Base-by-base conservation (phyloP, 1,140 invertebrate species). In the Scaptomyza graminum region DNA sequence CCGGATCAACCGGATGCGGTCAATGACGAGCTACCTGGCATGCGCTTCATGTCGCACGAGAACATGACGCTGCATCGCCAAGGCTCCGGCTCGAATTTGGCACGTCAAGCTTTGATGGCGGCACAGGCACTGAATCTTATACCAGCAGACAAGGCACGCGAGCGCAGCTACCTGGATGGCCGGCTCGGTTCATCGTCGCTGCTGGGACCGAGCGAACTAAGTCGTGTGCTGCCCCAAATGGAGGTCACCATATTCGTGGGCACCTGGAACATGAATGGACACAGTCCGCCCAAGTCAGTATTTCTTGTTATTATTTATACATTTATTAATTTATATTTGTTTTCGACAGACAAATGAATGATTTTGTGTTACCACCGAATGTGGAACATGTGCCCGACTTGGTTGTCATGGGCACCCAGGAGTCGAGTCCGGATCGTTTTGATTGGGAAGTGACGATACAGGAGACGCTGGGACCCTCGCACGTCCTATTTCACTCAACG, bases 201-300 rank as follows among this genome's bases (percentile, higher is more conserved):
- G 12, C 92, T 98, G 1, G 97, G 97, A 8, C 93, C 95, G 7
- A 94, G 94, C 25, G 97, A 98, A 90, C 92, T 99, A 44, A 95
- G 97, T 75, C 95, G 96, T 90, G 95, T 97, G 22, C 95, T 99
- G 80, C 97, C 97, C 5, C 95, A 96, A 82, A 94, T 96, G 75
- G 95, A 97, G 92, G 92, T 98, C 0, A 95, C 94, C 74, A 95
- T 99, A 70, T 98, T 97, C 93, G 94, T 98, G 60, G 97, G 97
- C 11, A 97, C 97, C 5, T 99, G 98, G 98, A 99, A 99, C 92
- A 98, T 99, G 97, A 98, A 98, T 92, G 96, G 96, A 11, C 96
- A 96, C 80, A 93, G 93, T 69, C 95, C 95, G 49, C 95, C 95
- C 15, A 97, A 94, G 94, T 95, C 90, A 81, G 79, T 62, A 0